Evolutionary conservation across 1,140 invertebrate species (phyloP).

Genomic region (Drosophila santomea): DNA sequence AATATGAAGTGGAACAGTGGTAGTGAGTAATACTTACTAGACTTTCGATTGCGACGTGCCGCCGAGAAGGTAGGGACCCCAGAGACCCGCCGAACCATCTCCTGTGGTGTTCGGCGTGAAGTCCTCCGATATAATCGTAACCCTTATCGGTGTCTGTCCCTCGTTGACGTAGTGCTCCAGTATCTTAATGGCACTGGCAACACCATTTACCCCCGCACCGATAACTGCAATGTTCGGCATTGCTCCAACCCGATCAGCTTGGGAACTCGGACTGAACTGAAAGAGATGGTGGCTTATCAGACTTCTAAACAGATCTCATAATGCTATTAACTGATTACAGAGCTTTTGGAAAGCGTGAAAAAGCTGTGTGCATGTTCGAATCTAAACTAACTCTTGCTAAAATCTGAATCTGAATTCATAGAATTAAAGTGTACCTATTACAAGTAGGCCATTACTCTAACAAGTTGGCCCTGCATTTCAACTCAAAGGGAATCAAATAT

Average conservation of each 20-base stretch:
- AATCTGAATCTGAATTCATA: background rate
- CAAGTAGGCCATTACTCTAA: background rate
- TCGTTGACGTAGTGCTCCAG: conserved; percentile 60
- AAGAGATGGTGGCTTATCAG: conserved; percentile 12
- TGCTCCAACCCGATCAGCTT: conserved; percentile 25
- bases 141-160: conserved; percentile 64
- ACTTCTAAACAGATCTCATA: background rate
- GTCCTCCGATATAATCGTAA: conserved; percentile 88
- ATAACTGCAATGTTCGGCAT: conserved; percentile 75
- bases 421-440: too few relatives aligned
- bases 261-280: conserved; percentile 13
- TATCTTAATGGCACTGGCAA: conserved; percentile 82
- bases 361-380: background rate
- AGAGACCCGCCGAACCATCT: conserved; percentile 91
- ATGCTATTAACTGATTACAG: conserved; percentile 1
- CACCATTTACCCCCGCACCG: conserved; percentile 82
- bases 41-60: conserved; percentile 87
- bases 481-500: background rate
- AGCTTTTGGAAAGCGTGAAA: conserved; percentile 9
- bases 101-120: conserved; percentile 91
- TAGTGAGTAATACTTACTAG: conserved; percentile 84
- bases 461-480: conserved; percentile 10
- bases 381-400: background rate
- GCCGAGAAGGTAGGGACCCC: conserved; percentile 89
- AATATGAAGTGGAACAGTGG: too few relatives aligned